A percentile compares a stretch with the other conserved stretches of the same genome.
phyloP scores from a whole-genome alignment of 2,797 vertebrate species.

The Enteromius trimaculatus region DNA sequence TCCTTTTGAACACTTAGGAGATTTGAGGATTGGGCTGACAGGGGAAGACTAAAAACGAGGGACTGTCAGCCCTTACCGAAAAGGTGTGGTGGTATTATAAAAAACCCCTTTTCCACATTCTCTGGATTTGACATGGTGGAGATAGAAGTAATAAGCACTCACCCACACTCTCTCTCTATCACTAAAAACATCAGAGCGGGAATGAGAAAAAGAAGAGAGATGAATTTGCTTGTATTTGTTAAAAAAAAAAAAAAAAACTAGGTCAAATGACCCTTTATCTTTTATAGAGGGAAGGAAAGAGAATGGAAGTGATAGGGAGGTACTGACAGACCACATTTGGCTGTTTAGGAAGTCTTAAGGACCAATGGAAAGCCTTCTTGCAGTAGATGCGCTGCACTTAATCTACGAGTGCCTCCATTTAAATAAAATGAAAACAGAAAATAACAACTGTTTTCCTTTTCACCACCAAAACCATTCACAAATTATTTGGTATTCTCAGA shows the following conservation, averaged over 20 bases:
- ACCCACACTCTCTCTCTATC: neutral
- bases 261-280: constrained; percentile 43
- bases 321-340: neutral
- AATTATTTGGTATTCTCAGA: neutral
- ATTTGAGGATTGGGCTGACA: constrained; percentile 32
- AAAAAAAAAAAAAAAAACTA: constrained; percentile 1
- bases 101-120: constrained; percentile 15
- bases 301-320: constrained; percentile 12
- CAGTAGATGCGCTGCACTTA: neutral
- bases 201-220: constrained; percentile 23
- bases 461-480: neutral
- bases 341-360: neutral
- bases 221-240: neutral
- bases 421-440: neutral
- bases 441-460: neutral
- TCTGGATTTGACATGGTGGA: constrained; percentile 23
- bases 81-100: constrained; percentile 18
- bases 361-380: neutral
- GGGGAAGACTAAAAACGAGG: neutral
- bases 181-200: constrained; percentile 18
- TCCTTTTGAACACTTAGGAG: constrained; percentile 15
- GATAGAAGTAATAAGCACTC: constrained; percentile 37
- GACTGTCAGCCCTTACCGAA: neutral
- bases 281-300: neutral
- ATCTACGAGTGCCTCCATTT: neutral